A percentile compares a stretch with the other conserved stretches of the same genome.
Evolutionary conservation across 2,797 vertebrate genomes (phyloP).

Genomic region (Gymnopithys bicolor): DNA sequence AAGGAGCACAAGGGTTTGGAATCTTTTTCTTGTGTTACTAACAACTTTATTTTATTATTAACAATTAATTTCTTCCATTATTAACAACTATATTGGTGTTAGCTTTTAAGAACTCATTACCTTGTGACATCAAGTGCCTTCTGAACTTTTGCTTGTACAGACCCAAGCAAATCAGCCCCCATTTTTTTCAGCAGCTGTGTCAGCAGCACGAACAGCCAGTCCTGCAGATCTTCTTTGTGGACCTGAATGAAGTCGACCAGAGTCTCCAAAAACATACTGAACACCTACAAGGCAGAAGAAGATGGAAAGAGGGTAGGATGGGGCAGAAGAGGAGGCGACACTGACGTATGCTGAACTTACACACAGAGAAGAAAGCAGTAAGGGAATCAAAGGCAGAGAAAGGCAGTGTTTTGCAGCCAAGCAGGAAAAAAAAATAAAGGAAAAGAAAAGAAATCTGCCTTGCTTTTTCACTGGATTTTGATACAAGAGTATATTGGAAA

Average conservation of each 20-base stretch:
- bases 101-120: constrained; percentile 66
- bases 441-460: constrained; percentile 50
- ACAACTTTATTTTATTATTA: not conserved
- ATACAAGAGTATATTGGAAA: constrained; percentile 63
- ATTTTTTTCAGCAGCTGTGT: constrained; percentile 98
- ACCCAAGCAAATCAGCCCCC: constrained; percentile 96
- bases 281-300: constrained; percentile 85
- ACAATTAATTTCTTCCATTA: not conserved
- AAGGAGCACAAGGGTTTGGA: not conserved
- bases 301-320: constrained; percentile 55
- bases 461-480: constrained; percentile 73
- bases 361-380: constrained; percentile 72
- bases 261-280: constrained; percentile 99
- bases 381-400: constrained; percentile 79
- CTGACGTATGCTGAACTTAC: constrained; percentile 64
- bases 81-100: not conserved
- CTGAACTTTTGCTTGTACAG: constrained; percentile 97
- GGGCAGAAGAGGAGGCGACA: constrained; percentile 70
- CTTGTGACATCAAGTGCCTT: constrained; percentile 94
- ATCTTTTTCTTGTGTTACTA: not conserved
- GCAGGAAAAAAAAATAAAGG: constrained; percentile 40
- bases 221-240: constrained; percentile 95
- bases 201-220: constrained; percentile 95
- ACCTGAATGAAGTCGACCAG: constrained; percentile 95
- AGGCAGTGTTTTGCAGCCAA: constrained; percentile 82